These are phyloP conservation scores for Leptocoma aspasia DNA, from an alignment of 2,113 vertebrate genomes.

Conservation along the genomic window DNA sequence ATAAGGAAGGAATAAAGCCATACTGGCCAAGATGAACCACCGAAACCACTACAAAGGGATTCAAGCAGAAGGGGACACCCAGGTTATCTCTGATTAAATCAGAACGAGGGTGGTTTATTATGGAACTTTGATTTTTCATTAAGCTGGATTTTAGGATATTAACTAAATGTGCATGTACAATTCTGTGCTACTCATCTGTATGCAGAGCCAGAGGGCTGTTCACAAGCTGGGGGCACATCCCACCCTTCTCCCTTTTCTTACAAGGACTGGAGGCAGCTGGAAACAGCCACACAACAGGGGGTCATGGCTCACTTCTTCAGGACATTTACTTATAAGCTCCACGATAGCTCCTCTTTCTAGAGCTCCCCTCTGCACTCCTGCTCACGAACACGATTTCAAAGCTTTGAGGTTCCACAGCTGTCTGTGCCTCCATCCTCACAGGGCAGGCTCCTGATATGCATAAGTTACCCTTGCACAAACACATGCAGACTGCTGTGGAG, in stretches of 20 bases:
- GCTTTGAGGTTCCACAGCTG: background rate
- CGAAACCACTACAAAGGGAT: background rate
- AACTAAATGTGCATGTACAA: background rate
- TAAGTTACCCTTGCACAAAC: background rate
- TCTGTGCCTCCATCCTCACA: background rate
- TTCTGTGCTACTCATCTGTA: background rate
- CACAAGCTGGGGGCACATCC: background rate
- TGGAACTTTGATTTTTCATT: background rate
- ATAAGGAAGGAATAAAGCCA: background rate
- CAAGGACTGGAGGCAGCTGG: background rate
- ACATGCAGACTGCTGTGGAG: accelerated
- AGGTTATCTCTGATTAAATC: background rate
- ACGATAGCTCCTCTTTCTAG: background rate
- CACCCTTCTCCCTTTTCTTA: background rate
- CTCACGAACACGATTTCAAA: background rate
- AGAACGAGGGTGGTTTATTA: background rate
- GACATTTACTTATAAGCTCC: background rate
- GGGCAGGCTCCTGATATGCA: background rate
- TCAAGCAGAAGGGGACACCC: background rate
- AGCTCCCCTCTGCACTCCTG: background rate
- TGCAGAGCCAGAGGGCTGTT: background rate
- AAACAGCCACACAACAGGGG: background rate
- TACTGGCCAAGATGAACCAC: background rate
- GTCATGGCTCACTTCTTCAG: background rate
- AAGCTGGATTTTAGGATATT: conserved; percentile 17